Conservation (phyloP, 2,888 invertebrate species). For the Scaptomyza cyrtandrae region DNA sequence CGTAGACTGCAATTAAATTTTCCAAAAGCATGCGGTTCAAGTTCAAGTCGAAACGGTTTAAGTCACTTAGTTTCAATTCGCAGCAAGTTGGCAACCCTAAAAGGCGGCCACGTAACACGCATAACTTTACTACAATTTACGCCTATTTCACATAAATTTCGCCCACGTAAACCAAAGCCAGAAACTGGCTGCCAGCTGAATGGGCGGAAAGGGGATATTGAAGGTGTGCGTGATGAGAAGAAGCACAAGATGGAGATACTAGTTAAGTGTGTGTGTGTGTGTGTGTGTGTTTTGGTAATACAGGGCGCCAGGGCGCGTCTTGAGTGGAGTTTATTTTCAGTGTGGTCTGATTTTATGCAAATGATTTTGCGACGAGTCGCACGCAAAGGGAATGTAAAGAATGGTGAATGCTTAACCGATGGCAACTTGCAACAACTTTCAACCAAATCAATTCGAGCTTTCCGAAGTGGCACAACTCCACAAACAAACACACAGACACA, state of each 20-base stretch:
- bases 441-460: conserved; percentile 73
- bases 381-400: conserved; percentile 20
- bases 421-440: conserved; percentile 57
- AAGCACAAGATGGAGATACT: background rate
- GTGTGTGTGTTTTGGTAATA: background rate
- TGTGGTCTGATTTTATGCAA: conserved; percentile 78
- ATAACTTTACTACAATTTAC: conserved; percentile 70
- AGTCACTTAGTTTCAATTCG: conserved; percentile 11
- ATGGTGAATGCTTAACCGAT: conserved; percentile 27
- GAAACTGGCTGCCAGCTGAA: conserved; percentile 4
- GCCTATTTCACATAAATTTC: conserved; percentile 67
- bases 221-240: background rate
- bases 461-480: conserved; percentile 62
- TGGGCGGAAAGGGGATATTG: background rate
- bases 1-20: conserved; percentile 20
- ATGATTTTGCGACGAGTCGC: conserved; percentile 58
- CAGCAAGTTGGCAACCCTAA: conserved; percentile 38
- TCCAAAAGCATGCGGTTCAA: conserved; percentile 9
- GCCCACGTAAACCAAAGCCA: conserved; percentile 3
- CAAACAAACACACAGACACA: conserved; percentile 19
- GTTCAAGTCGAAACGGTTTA: conserved; percentile 16
- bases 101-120: conserved; percentile 63
- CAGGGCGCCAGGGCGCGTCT: conserved; percentile 49
- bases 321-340: conserved; percentile 68
- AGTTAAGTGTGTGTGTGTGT: conserved; percentile 1